These are phyloP conservation scores for Pseudochirops cupreus DNA, from an alignment of 2,797 vertebrate genomes.

Conservation along the genomic window DNA sequence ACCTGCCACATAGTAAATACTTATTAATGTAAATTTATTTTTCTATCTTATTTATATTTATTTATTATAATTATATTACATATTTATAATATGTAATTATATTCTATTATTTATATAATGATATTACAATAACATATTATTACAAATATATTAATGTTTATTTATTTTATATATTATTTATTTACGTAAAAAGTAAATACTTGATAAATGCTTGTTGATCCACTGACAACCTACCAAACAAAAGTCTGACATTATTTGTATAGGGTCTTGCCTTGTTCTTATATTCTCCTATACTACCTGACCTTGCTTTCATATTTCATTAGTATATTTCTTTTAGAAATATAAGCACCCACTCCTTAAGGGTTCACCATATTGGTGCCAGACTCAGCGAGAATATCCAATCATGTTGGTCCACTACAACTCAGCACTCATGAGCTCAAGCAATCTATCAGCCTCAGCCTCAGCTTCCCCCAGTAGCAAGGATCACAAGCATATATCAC, in stretches of 20 bases:
- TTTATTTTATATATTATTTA: too few relatives aligned
- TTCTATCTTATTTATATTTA: too few relatives aligned
- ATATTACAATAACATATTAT: too few relatives aligned
- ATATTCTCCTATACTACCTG: not conserved
- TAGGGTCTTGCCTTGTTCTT: not conserved
- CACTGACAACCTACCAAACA: not conserved
- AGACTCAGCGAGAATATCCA: not conserved
- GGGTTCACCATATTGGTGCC: not conserved
- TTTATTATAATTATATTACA: too few relatives aligned
- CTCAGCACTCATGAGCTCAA: not conserved
- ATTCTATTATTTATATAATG: too few relatives aligned
- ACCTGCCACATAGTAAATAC: not conserved
- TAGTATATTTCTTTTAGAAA: not conserved
- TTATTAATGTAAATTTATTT: not conserved
- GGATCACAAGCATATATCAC: not conserved
- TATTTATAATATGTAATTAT: too few relatives aligned
- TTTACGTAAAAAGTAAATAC: not conserved
- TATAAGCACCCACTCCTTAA: not conserved
- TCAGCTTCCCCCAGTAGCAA: not conserved
- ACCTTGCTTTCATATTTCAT: not conserved
- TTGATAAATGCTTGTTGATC: not conserved
- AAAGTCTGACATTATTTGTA: not conserved
- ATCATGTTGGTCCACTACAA: not conserved
- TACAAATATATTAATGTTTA: too few relatives aligned
- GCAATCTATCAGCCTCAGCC: not conserved